Conservation (phyloP, 2,797 vertebrate species). For the Chanos chanos region DNA sequence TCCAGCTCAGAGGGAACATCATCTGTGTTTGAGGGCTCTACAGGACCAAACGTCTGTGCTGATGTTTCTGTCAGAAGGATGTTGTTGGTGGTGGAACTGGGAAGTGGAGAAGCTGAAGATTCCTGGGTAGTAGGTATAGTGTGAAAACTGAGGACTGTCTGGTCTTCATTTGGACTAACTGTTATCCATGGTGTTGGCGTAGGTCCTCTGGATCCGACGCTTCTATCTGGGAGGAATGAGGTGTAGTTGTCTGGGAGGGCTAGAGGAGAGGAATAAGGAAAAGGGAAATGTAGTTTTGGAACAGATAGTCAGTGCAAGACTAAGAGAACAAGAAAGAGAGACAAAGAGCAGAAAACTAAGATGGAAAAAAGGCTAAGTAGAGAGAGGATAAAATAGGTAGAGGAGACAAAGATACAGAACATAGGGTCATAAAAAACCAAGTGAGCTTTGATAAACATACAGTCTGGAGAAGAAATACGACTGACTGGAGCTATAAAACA, state of each 20-base stretch:
- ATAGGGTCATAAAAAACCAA: too few species aligned
- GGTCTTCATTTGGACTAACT: too few species aligned
- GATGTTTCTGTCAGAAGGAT: conserved; percentile 24
- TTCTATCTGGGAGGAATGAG: too few species aligned
- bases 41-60: conserved; percentile 28
- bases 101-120: conserved; percentile 26
- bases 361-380: neutral
- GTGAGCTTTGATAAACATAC: neutral
- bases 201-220: too few species aligned
- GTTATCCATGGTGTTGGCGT: too few species aligned
- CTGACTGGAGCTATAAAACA: too few species aligned
- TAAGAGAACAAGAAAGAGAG: neutral
- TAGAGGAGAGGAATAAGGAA: conserved; percentile 32
- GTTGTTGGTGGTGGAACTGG: conserved; percentile 18
- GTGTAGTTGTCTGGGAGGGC: conserved; percentile 42
- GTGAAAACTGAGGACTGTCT: too few species aligned
- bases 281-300: conserved; percentile 4
- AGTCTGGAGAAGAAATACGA: neutral
- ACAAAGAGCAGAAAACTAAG: neutral
- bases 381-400: too few species aligned
- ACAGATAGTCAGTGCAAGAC: neutral
- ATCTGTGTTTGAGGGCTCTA: conserved; percentile 44
- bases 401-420: too few species aligned
- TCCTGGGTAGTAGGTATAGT: too few species aligned
- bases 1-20: conserved; percentile 63